phyloP scores from a whole-genome alignment of 2,888 invertebrate genomes.

The Phlogophora meticulosa region DNA sequence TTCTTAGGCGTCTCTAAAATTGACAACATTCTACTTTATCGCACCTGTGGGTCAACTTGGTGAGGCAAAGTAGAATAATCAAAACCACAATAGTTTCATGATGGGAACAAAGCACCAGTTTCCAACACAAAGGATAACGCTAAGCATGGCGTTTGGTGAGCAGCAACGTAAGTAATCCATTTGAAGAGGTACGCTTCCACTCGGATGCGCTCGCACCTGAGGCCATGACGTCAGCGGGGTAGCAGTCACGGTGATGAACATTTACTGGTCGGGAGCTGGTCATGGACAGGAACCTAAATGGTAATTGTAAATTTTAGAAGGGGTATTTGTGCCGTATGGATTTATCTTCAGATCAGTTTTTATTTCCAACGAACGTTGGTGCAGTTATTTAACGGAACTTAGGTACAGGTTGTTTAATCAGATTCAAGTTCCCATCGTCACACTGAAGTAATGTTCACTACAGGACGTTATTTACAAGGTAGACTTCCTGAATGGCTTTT shows the following conservation, averaged over 20 bases:
- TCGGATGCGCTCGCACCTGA: conserved; percentile 12
- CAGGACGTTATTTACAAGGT: no score
- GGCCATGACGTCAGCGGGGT: conserved; percentile 28
- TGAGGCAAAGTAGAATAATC: no score
- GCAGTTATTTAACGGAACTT: no score
- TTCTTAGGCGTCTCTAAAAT: no score
- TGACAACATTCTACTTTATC: no score
- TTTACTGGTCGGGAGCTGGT: not conserved
- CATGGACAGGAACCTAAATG: not conserved
- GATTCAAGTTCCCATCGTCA: no score
- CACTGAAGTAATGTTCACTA: no score
- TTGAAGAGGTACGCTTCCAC: conserved; percentile 28
- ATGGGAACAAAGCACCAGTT: conserved; percentile 8
- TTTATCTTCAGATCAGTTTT: not conserved
- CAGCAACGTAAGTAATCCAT: conserved; percentile 49
- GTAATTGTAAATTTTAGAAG: not conserved
- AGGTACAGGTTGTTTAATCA: no score
- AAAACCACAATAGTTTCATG: no score
- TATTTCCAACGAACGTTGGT: no score
- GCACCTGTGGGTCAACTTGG: no score
- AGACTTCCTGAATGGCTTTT: not conserved
- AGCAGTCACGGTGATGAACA: not conserved
- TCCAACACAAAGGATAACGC: conserved; percentile 10
- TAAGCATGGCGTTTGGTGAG: conserved; percentile 11
- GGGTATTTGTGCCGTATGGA: not conserved